Percentiles rank a stretch among this genome's conserved stretches.
Evolutionary conservation across 1,140 invertebrate genomes (phyloP).

Genomic region (Hormaphis cornu): DNA sequence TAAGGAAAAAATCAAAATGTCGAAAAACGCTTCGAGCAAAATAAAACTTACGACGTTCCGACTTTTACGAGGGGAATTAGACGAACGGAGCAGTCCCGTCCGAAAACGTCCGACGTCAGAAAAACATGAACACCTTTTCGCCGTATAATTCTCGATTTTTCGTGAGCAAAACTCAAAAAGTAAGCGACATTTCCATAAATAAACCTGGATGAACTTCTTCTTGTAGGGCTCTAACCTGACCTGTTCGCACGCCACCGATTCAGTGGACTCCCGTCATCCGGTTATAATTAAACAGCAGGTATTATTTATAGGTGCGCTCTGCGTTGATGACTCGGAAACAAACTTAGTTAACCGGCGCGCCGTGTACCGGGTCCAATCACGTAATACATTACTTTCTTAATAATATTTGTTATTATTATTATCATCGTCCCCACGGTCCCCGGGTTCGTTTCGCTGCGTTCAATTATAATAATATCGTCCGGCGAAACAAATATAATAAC

Average conservation of each 20-base stretch:
- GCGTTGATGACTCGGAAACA: constrained; percentile 4
- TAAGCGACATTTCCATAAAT: neutral
- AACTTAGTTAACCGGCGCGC: constrained; percentile 6
- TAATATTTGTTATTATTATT: constrained; percentile 18
- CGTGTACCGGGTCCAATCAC: constrained; percentile 13
- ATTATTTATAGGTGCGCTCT: neutral
- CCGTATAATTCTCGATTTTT: too few species aligned
- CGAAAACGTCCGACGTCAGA: too few species aligned
- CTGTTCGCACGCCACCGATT: too few species aligned
- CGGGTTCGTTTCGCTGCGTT: neutral
- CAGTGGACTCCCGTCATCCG: neutral
- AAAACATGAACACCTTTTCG: too few species aligned
- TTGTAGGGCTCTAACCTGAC: too few species aligned
- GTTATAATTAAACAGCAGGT: neutral
- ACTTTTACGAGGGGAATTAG: too few species aligned
- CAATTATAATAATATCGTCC: constrained; percentile 10
- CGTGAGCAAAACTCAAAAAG: too few species aligned
- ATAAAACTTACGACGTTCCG: too few species aligned
- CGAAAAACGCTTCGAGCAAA: too few species aligned
- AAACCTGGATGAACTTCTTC: too few species aligned
- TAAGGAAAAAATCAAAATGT: too few species aligned
- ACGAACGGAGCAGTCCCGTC: too few species aligned
- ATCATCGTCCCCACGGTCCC: neutral
- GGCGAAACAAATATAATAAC: neutral
- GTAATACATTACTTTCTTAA: constrained; percentile 30